Evolutionary conservation across 2,888 invertebrate genomes (phyloP), one percentile per base, ranked within the genome.

Genomic region (Thecocarcelia acutangulata): DNA sequence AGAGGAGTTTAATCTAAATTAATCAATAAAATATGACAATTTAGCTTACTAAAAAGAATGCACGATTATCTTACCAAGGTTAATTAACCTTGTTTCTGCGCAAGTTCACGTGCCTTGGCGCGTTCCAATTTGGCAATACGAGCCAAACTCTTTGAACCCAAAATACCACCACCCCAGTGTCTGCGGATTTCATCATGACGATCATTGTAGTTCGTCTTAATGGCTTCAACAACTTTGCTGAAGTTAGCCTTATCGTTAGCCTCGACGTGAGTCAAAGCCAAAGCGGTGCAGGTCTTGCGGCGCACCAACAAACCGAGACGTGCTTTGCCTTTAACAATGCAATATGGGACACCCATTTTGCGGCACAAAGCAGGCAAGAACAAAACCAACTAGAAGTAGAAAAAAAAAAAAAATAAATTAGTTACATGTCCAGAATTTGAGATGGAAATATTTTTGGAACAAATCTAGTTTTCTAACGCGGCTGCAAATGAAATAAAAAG

Each of bases 341-440:
- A 99, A 92, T 99, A 99, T 17, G 99, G 99, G n/a, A 99, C 98
- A 80, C 98, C 98, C 99, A 99, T 99, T 92, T 99, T 99, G 87
- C 99, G 96, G 93, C 99, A 99, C 84, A 99, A 93, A 37, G 99
- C 97, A 50, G 99, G 99, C 89, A 99, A 93, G 93, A 97, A 99
- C 46, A 99, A 93, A 2, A 99, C 99, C 90, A 99, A 92, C 98
- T 98, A 91, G 0, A 93, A 93, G 84, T 33, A 83, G 46, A 83
- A n/a, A 63, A 59, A 70, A 72, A 64, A 73, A 63, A 17, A 17
- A 56, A 17, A 3, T 56, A 15, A 54, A 5, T 5, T 13, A 33
- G 6, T 6, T 8, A 46, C 5, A 46, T 15, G 1, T n/a, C 17
- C 5, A 15, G 6, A 15, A 12, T 46, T 3, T 46, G 5, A 33